phyloP scores from a whole-genome alignment of 2,113 vertebrate species.

The Cavia porcellus region DNA sequence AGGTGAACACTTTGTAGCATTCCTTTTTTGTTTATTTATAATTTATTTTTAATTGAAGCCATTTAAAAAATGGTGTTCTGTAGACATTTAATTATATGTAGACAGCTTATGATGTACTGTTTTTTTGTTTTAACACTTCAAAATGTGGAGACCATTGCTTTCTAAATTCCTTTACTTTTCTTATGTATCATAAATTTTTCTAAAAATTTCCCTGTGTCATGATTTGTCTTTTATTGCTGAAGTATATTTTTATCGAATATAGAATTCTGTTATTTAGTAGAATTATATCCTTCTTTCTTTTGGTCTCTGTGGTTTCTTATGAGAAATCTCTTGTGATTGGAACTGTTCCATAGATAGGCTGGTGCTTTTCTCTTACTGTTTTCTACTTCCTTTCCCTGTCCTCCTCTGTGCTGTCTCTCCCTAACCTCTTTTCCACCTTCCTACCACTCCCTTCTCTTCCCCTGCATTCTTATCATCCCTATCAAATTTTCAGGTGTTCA shows the following conservation, averaged over 20 bases:
- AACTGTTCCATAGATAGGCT: not conserved
- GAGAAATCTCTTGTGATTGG: not conserved
- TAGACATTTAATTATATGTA: too few species aligned
- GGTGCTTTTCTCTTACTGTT: too few species aligned
- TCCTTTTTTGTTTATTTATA: too few species aligned
- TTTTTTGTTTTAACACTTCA: too few species aligned
- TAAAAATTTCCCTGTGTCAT: not conserved
- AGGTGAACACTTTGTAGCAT: too few species aligned
- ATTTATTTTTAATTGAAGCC: too few species aligned
- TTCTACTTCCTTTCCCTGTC: too few species aligned
- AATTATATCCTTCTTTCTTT: not conserved
- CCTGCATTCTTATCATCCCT: not conserved
- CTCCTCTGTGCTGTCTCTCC: too few species aligned
- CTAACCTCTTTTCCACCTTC: not conserved
- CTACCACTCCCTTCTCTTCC: not conserved
- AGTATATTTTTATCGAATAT: not conserved
- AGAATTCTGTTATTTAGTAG: too few species aligned
- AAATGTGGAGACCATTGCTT: too few species aligned
- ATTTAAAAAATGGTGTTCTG: too few species aligned
- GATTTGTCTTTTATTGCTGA: not conserved
- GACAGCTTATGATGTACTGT: too few species aligned
- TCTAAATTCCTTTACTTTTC: not conserved
- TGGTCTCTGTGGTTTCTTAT: not conserved
- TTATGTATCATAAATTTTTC: not conserved
- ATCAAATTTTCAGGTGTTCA: not conserved